Conservation (phyloP, 2,113 vertebrate species). For the Salvelinus fontinalis region DNA sequence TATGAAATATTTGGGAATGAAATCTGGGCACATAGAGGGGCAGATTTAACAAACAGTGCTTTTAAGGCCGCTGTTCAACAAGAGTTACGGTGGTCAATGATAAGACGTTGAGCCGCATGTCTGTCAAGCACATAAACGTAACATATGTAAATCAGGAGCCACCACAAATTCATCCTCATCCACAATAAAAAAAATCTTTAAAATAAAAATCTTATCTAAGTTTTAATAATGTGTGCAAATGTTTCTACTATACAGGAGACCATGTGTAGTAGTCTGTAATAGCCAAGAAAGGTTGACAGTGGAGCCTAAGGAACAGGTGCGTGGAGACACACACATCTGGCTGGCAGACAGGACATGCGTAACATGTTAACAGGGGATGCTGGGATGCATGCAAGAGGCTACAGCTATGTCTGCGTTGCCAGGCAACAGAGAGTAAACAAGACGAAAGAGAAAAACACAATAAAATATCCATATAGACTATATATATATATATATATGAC, state of each 20-base stretch:
- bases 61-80: no score
- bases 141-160: no score
- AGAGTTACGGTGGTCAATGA: no score
- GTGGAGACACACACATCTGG: conserved; percentile 29
- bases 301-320: neutral
- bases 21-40: conserved; percentile 15
- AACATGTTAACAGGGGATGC: conserved; percentile 34
- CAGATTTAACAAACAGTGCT: no score
- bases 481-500: no score
- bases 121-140: no score
- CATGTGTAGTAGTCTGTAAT: conserved; percentile 1
- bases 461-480: conserved; percentile 16
- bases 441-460: conserved; percentile 8
- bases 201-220: no score
- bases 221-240: no score
- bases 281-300: conserved; percentile 19
- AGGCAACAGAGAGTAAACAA: conserved; percentile 28
- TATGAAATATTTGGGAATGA: conserved; percentile 66
- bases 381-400: conserved; percentile 21
- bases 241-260: neutral
- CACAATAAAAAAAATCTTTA: no score
- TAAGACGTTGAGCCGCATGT: no score
- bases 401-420: conserved; percentile 30
- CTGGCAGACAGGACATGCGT: conserved; percentile 21
- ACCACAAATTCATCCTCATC: no score